A percentile compares a stretch with the other conserved stretches of the same genome.
Evolutionary conservation across 1,140 invertebrate species (phyloP).

Genomic region (Drosophila jambulina): DNA sequence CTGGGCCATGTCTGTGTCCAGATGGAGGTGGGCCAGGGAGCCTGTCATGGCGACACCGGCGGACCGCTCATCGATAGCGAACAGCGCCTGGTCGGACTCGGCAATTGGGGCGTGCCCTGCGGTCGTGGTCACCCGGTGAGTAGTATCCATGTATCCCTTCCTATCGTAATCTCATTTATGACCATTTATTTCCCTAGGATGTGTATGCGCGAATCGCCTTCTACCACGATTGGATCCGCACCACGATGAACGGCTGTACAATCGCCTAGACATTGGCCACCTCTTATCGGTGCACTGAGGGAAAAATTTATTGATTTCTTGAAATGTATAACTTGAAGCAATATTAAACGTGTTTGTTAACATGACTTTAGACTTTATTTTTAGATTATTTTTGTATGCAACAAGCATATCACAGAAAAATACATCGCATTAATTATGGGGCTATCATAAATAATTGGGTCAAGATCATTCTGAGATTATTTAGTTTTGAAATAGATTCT

Average conservation of each 20-base stretch:
- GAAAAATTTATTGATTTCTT: constrained; percentile 8
- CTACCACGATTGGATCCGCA: constrained; percentile 83
- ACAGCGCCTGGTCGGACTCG: constrained; percentile 66
- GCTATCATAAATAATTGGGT: not conserved
- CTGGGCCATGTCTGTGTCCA: constrained; percentile 87
- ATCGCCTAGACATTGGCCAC: constrained; percentile 42
- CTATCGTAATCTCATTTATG: constrained; percentile 10
- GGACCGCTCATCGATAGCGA: constrained; percentile 65
- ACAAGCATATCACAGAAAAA: not conserved
- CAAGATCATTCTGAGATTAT: not conserved
- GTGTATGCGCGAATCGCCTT: constrained; percentile 85
- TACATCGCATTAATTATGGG: too few species aligned
- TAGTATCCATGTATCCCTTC: not conserved
- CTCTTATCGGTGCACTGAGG: constrained; percentile 14
- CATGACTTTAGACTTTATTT: not conserved
- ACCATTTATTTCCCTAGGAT: constrained; percentile 65
- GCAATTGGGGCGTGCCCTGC: constrained; percentile 87
- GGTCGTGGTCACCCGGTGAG: constrained; percentile 85
- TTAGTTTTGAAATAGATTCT: not conserved
- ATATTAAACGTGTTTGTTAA: not conserved
- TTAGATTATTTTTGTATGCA: not conserved
- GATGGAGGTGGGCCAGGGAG: constrained; percentile 86
- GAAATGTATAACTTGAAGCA: not conserved
- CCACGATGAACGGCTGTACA: constrained; percentile 65
- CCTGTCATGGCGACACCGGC: constrained; percentile 74